Base-by-base conservation (phyloP, 2,113 vertebrate genomes). In the Pachyramphus minor region DNA sequence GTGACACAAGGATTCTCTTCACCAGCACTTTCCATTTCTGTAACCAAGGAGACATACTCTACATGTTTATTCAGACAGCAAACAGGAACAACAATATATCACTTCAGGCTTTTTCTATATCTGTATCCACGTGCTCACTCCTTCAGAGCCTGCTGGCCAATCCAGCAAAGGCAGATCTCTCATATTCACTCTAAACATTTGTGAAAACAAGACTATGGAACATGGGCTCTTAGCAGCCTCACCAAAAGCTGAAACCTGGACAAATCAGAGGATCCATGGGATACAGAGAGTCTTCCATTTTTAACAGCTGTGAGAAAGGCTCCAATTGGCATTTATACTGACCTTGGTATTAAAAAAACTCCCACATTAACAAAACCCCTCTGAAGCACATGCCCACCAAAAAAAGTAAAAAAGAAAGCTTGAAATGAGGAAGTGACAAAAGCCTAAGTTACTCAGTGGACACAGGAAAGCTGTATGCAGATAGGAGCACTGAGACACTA, bases 21-120 rank as follows among this genome's bases (percentile, higher is more conserved):
- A 68, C 45, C 69, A 69, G 33, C 63, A 42, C 53, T 82, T 81
- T 79, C 45, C 30, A 72, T 76, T 86, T 91, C 89, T 79, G 80
- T 93, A 91, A 96, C 86, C 72, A 87, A 82, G 81, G 94, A 92
- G 92, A 85, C 27, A 58, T 19, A 59, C 17, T 52, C 69, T 64
- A 58, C 60, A 13, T 52, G 33, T 79, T 87, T 84, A 68, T 66
- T 67, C 81, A 59, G 64, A 82, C 11, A 82, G 88, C 28, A 81
- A 87, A 78, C 12, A 16, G 50, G 30, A 93, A 87, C 39, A 86
- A 73, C 55, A 94, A 66, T 16, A 15, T 9, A 42, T 55, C 68
- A 71, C 42, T 66, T 71, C 41, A 66, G 33, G 31, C 31, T 83
- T 89, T 37, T 69, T 80, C 42, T 52, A 6, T 15, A 83, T 45